These are phyloP conservation scores for Ataeniobius toweri DNA, from an alignment of 2,797 vertebrate species.

Conservation along the genomic window DNA sequence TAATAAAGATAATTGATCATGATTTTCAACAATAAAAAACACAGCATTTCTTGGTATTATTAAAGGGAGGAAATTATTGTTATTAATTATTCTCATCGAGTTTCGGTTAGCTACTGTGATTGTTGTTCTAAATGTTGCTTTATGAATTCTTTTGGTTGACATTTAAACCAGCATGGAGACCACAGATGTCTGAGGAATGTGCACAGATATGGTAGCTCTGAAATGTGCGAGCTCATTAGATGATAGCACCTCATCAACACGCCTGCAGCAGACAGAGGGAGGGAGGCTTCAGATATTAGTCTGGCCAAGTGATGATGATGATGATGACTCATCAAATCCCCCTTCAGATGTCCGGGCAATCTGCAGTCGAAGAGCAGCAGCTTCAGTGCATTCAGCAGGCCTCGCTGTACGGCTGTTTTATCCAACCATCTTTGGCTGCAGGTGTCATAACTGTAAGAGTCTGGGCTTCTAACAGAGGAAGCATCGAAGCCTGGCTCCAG, in stretches of 20 bases:
- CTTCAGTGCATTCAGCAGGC: not conserved
- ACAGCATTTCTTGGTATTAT: not conserved
- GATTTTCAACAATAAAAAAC: too few species aligned
- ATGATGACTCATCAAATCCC: constrained; percentile 45
- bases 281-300: constrained; percentile 34
- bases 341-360: constrained; percentile 28
- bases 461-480: constrained; percentile 38
- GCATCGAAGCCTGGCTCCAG: constrained; percentile 53
- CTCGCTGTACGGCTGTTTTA: constrained; percentile 2
- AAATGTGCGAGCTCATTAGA: constrained; percentile 62
- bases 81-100: too few species aligned
- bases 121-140: not conserved
- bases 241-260: constrained; percentile 57
- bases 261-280: constrained; percentile 35
- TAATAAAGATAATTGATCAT: not conserved
- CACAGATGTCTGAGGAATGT: constrained; percentile 5
- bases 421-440: constrained; percentile 32
- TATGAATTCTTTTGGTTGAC: not conserved
- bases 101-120: not conserved
- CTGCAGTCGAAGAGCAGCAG: constrained; percentile 5
- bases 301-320: constrained; percentile 43
- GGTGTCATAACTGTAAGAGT: constrained; percentile 23
- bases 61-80: too few species aligned
- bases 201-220: constrained; percentile 19
- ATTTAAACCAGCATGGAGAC: not conserved